Evolutionary conservation across 2,888 invertebrate genomes (phyloP).

Genomic region (Nemurella pictetii): DNA sequence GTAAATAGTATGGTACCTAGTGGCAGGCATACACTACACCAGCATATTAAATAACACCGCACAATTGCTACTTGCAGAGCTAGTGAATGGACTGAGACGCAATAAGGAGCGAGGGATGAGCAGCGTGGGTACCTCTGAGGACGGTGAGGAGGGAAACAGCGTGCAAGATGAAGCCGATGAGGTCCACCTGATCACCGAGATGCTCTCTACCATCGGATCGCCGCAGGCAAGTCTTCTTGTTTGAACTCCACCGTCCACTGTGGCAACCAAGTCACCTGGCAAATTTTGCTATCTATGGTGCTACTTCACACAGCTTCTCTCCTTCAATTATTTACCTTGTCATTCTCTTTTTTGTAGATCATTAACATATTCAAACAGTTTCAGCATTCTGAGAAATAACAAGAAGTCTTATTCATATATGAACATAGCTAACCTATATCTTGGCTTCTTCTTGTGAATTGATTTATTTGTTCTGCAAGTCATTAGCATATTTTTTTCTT

Average conservation of each 20-base stretch:
- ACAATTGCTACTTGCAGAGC: constrained; percentile 54
- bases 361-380: background rate
- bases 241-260: background rate
- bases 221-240: constrained; percentile 68
- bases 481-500: no score
- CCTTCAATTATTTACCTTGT: background rate
- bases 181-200: constrained; percentile 68
- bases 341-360: background rate
- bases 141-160: constrained; percentile 74
- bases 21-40: no score
- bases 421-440: background rate
- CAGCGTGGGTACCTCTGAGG: constrained; percentile 71
- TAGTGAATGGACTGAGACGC: constrained; percentile 58
- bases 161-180: constrained; percentile 73
- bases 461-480: no score
- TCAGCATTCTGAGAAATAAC: background rate
- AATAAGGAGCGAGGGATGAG: constrained; percentile 48
- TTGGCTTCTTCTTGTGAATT: no score
- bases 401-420: background rate
- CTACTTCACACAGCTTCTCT: background rate
- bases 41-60: no score
- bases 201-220: constrained; percentile 73
- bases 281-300: no score
- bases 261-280: background rate
- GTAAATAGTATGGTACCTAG: no score